These are phyloP conservation scores for Oxyura jamaicensis DNA, from an alignment of 2,113 vertebrate species.

Conservation along the genomic window DNA sequence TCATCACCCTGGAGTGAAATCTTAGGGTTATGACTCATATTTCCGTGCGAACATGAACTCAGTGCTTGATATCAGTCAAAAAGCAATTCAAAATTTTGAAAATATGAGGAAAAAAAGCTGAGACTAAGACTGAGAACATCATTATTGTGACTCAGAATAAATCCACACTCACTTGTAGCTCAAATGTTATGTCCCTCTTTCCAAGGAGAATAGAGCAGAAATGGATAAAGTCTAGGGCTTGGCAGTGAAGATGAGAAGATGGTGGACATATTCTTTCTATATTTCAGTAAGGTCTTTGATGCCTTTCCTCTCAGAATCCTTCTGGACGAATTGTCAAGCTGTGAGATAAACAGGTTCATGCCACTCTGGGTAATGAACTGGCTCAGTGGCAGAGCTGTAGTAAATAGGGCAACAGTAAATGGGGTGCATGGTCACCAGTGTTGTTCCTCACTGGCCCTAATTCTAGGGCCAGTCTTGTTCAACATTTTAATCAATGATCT, in stretches of 20 bases:
- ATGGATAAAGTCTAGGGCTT: background rate
- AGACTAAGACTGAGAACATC: background rate
- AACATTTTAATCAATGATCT: background rate
- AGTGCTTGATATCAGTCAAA: background rate
- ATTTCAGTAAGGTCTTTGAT: background rate
- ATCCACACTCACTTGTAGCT: background rate
- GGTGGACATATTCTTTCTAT: background rate
- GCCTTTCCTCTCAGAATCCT: background rate
- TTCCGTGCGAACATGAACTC: background rate
- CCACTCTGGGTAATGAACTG: background rate
- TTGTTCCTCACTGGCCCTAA: background rate
- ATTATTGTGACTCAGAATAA: background rate
- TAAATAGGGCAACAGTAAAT: background rate
- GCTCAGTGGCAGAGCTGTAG: background rate
- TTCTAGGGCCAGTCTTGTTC: background rate
- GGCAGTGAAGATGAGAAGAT: background rate
- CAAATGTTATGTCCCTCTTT: background rate
- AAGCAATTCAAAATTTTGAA: conserved; percentile 1
- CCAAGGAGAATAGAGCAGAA: background rate
- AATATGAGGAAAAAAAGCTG: background rate
- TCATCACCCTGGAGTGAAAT: conserved; percentile 40
- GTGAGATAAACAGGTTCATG: background rate
- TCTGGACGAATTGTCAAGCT: background rate
- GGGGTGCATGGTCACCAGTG: background rate
- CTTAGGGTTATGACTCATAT: conserved; percentile 58